Evolutionary conservation across 2,888 invertebrate genomes (phyloP).

Genomic region (Halictus quadricinctus): DNA sequence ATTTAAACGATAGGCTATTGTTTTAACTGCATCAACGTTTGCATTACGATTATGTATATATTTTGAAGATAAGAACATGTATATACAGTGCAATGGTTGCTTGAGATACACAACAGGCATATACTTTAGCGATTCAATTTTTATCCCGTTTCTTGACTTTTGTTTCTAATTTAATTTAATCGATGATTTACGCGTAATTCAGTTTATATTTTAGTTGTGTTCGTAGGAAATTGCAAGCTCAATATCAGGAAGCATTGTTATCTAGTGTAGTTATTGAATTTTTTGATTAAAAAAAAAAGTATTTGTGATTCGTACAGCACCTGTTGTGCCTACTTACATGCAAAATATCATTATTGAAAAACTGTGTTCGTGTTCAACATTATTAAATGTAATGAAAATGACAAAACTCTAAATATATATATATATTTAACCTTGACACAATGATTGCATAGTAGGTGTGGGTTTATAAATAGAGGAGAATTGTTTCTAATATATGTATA

Average conservation of each 20-base stretch:
- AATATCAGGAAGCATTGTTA: conserved; percentile 8
- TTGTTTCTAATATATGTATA: conserved; percentile 20
- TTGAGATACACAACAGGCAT: conserved; percentile 54
- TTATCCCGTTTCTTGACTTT: conserved; percentile 58
- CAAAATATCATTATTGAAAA: conserved; percentile 69
- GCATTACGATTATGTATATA: conserved; percentile 39
- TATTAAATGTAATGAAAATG: conserved; percentile 54
- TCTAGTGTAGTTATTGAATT: not conserved
- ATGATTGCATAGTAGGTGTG: not conserved
- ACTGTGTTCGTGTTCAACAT: conserved; percentile 69
- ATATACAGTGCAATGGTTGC: conserved; percentile 57
- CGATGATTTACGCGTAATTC: conserved; percentile 41
- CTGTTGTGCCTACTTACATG: conserved; percentile 78
- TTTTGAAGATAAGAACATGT: conserved; percentile 48
- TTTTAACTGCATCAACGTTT: conserved; percentile 38
- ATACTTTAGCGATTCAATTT: conserved; percentile 55
- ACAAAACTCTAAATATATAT: conserved; percentile 26
- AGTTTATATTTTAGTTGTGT: conserved; percentile 47
- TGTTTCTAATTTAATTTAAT: conserved; percentile 56
- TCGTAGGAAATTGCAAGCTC: conserved; percentile 34
- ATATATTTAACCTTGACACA: conserved; percentile 43
- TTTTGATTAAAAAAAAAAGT: conserved; percentile 27
- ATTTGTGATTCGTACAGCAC: conserved; percentile 68
- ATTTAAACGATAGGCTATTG: conserved; percentile 45
- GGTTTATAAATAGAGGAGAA: conserved; percentile 23